Percentiles rank a stretch among this genome's conserved stretches.
These are phyloP conservation scores for rabbit (Oryctolagus cuniculus) DNA, from an alignment of 2,113 vertebrate genomes.

Conservation along the genomic window DNA sequence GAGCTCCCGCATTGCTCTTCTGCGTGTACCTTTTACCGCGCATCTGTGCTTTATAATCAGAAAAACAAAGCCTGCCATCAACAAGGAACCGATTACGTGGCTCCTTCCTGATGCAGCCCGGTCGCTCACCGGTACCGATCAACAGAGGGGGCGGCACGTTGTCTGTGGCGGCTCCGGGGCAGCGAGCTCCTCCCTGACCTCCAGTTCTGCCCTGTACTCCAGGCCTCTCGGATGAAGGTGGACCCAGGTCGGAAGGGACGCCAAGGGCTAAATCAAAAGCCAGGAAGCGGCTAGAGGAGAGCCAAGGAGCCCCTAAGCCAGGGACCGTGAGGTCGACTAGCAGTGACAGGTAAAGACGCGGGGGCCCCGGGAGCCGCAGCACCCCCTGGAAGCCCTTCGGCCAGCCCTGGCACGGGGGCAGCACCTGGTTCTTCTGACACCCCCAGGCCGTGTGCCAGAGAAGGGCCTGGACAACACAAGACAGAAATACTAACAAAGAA, in stretches of 20 bases:
- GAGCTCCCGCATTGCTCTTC: not conserved
- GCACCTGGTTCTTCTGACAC: not conserved
- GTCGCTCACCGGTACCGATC: not conserved
- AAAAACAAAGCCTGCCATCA: not conserved
- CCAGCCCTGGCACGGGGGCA: not conserved
- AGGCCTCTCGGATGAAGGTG: conserved; percentile 95
- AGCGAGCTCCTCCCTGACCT: conserved; percentile 52
- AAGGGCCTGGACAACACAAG: not conserved
- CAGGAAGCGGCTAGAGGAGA: conserved; percentile 91
- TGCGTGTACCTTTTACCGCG: not conserved
- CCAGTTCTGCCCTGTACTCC: conserved; percentile 68
- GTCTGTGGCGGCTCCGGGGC: not conserved
- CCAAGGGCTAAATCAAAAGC: conserved; percentile 91
- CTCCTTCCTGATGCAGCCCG: not conserved
- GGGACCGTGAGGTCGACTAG: conserved; percentile 91
- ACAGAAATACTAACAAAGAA: not conserved
- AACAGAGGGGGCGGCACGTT: not conserved
- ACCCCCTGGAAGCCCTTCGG: not conserved
- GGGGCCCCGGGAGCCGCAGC: not conserved
- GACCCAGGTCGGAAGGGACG: conserved; percentile 90
- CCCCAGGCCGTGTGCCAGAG: not conserved
- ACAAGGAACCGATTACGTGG: not conserved
- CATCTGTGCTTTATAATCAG: not conserved
- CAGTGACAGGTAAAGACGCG: conserved; percentile 92
- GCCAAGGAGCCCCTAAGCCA: conserved; percentile 90